Evolutionary conservation across 2,113 vertebrate genomes (phyloP).

Genomic region (Cyprinus carpio): DNA sequence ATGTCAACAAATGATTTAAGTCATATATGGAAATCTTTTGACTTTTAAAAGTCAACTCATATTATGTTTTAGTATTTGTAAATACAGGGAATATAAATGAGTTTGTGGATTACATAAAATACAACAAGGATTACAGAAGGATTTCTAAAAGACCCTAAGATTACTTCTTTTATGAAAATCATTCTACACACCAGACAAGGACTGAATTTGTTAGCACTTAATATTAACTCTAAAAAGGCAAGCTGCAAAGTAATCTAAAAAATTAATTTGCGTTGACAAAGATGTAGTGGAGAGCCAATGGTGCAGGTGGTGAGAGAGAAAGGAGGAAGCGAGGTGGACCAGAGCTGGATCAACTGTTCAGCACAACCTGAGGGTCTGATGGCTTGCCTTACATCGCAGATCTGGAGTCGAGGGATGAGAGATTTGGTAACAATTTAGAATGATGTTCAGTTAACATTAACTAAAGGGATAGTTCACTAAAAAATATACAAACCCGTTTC

Average conservation of each 20-base stretch:
- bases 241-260: slow-evolving; percentile 14
- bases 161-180: slow-evolving; percentile 15
- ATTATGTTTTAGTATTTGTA: neutral
- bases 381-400: too few relatives aligned
- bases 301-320: neutral
- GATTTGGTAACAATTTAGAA: neutral
- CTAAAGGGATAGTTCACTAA: neutral
- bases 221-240: slow-evolving; percentile 6
- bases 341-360: too few relatives aligned
- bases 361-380: too few relatives aligned
- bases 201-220: neutral
- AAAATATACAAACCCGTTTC: too few relatives aligned
- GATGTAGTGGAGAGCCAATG: neutral
- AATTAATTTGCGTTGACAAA: neutral
- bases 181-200: neutral
- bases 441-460: neutral
- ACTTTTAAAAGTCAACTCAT: neutral
- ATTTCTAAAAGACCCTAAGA: slow-evolving; percentile 16
- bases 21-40: neutral
- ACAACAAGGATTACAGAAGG: slow-evolving; percentile 20
- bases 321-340: neutral
- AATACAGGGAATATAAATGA: slow-evolving; percentile 20
- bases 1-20: neutral
- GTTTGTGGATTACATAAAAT: slow-evolving; percentile 11
- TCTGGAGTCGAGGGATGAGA: neutral